Conservation (phyloP, 2,888 invertebrate genomes). For the Amphipyra berbera region DNA sequence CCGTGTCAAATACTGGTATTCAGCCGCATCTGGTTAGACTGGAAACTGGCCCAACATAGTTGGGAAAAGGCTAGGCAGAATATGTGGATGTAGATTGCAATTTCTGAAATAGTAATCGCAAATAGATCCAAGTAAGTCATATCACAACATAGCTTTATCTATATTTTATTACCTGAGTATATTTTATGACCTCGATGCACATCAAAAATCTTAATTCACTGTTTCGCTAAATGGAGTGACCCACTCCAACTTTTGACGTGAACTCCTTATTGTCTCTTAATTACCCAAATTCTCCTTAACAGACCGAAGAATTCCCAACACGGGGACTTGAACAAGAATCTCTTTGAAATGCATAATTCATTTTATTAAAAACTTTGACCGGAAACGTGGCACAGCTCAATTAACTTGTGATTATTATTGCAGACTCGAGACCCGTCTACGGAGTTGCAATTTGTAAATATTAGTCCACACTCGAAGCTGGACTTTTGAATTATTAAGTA, state of each 20-base stretch:
- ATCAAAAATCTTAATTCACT: conserved; percentile 12
- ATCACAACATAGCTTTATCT: not conserved
- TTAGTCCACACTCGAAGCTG: conserved; percentile 50
- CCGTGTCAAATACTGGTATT: too few relatives aligned
- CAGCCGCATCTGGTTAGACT: too few relatives aligned
- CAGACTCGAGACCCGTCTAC: conserved; percentile 25
- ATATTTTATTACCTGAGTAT: not conserved
- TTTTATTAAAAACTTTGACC: conserved; percentile 55
- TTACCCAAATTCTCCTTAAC: conserved; percentile 55
- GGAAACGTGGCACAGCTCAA: conserved; percentile 38
- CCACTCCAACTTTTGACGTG: conserved; percentile 40
- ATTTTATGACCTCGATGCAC: not conserved
- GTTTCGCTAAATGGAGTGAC: conserved; percentile 34
- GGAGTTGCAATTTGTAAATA: conserved; percentile 58
- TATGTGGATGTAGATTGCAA: too few relatives aligned
- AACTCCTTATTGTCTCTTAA: conserved; percentile 50
- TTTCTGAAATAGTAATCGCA: too few relatives aligned
- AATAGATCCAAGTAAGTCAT: not conserved
- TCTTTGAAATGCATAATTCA: conserved; percentile 58
- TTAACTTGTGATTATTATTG: conserved; percentile 57
- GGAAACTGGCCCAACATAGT: too few relatives aligned
- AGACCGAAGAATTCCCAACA: conserved; percentile 48
- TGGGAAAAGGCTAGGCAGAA: too few relatives aligned
- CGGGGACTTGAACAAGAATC: conserved; percentile 30
- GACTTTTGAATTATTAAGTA: conserved; percentile 52